Evolutionary conservation across 2,888 invertebrate genomes (phyloP), one percentile per base, ranked within the genome.

Genomic region (Argyresthia albistria): DNA sequence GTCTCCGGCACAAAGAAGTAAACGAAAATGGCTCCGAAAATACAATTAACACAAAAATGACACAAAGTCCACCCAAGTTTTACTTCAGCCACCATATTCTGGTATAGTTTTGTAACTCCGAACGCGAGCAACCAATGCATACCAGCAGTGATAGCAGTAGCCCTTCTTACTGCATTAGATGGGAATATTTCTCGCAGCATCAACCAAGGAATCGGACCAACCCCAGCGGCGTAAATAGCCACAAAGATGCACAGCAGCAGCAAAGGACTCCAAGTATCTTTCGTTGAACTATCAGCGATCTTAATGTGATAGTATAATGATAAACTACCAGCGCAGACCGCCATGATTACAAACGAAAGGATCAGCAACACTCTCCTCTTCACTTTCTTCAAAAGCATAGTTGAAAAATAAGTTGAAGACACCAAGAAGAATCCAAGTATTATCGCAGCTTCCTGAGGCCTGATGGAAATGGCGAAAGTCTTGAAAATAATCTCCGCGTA

Each of bases 191-290:
- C 93, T 48, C 93, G 80, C 15, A 90, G 62, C 88, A 93, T 90
- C 63, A 93, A 73, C 92, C 93, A 93, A 0, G 93, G 93, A 35
- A 93, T 90, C 0, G 93, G 93, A 0, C 93, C 93, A 15, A 89
- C 90, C 1, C 93, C 93, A 25, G 91, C 71, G 0, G 91, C 90
- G 63, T 92, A 93, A 0, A 88, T 83, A 4, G 88, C 78, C 1
- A 92, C 89, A 64, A 88, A 92, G 8, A 89, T 56, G 9, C 89
- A 84, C 8, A 92, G 66, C 15, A 88, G 81, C 0, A 88, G 67
- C 0, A 92, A 67, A 0, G 92, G 92, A 1, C 92, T 63, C 90
- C 90, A 90, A 0, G 76, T 75, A 39, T 65, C 69, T 11, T 51
- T 49, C 4, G 54, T 57, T 0, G 60, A 45, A 0, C 67, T 60